Conservation (phyloP, 2,113 vertebrate genomes). For the Podarcis cretensis region DNA sequence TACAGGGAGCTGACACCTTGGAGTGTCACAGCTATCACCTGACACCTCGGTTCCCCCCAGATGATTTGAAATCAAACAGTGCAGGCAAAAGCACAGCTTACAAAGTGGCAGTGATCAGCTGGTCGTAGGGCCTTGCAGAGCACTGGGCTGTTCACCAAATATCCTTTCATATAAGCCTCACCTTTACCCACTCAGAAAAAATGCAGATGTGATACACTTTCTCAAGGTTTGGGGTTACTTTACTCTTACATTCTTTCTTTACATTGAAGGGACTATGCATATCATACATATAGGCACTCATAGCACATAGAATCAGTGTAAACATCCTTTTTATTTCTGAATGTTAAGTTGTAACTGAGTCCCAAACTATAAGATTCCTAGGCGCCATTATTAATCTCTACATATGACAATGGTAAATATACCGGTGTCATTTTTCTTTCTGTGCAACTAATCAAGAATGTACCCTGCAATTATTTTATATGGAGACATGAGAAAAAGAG, state of each 20-base stretch:
- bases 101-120: no score
- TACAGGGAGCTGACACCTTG: no score
- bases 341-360: background rate
- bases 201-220: background rate
- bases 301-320: background rate
- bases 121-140: no score
- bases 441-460: constrained; percentile 8
- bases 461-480: constrained; percentile 25
- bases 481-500: background rate
- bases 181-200: no score
- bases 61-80: no score
- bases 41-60: no score
- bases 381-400: background rate
- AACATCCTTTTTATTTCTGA: background rate
- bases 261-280: background rate
- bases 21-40: no score
- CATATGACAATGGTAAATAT: background rate
- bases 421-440: background rate
- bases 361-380: background rate
- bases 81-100: no score
- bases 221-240: background rate
- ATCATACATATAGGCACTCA: background rate
- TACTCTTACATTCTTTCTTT: background rate
- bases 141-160: no score
- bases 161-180: no score